A percentile compares a stretch with the other conserved stretches of the same genome.
These are phyloP conservation scores for Siphamia tubifer DNA, from an alignment of 2,113 vertebrate genomes.

Conservation along the genomic window DNA sequence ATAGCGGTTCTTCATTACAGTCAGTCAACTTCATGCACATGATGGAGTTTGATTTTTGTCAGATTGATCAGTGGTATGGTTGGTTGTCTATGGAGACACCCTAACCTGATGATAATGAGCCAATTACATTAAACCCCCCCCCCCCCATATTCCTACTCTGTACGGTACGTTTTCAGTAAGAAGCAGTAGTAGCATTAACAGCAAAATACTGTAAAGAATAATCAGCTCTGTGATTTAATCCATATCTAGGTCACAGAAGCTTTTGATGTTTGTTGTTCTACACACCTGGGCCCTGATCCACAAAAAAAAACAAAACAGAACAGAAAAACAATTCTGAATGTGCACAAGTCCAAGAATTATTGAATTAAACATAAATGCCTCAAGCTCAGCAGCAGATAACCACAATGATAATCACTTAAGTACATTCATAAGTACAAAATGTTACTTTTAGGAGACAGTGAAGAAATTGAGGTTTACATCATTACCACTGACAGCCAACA, in stretches of 20 bases:
- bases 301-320: too few relatives aligned
- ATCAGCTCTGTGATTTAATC: background rate
- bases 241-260: background rate
- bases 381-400: background rate
- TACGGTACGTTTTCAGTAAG: background rate
- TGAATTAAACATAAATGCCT: conserved; percentile 1
- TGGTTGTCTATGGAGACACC: background rate
- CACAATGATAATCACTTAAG: too few relatives aligned
- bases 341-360: background rate
- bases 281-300: conserved; percentile 9
- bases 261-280: background rate
- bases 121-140: background rate
- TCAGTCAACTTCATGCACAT: background rate
- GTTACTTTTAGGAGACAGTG: too few relatives aligned
- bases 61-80: background rate
- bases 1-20: background rate
- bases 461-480: too few relatives aligned
- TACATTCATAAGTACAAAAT: too few relatives aligned
- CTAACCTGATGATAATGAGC: background rate
- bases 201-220: background rate
- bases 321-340: background rate
- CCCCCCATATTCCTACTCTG: background rate
- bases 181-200: too few relatives aligned
- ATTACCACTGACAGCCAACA: too few relatives aligned
- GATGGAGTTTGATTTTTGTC: background rate